These are phyloP conservation scores for Pagetopsis macropterus DNA, from an alignment of 2,797 vertebrate species.

Conservation along the genomic window DNA sequence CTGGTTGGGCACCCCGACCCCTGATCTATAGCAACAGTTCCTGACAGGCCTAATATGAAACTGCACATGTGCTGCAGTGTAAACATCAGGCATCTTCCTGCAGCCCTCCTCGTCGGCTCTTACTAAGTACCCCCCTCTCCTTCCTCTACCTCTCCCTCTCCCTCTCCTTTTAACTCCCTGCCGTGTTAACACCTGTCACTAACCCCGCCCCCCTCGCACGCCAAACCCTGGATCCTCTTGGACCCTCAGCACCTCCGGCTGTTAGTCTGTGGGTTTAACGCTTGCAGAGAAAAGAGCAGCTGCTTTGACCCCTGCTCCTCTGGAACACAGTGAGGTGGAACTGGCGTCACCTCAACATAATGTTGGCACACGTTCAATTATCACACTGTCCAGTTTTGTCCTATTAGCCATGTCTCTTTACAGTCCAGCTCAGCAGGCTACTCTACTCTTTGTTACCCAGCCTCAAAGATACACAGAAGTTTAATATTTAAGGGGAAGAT, in stretches of 20 bases:
- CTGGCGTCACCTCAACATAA: slow-evolving; percentile 2
- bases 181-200: slow-evolving; percentile 64
- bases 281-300: slow-evolving; percentile 15
- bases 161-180: slow-evolving; percentile 43
- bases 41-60: slow-evolving; percentile 44
- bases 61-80: slow-evolving; percentile 27
- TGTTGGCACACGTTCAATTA: slow-evolving; percentile 17
- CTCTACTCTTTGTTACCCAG: background rate
- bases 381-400: background rate
- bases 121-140: slow-evolving; percentile 44
- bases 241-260: slow-evolving; percentile 26
- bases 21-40: slow-evolving; percentile 32
- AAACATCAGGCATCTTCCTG: slow-evolving; percentile 51
- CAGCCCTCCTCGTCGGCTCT: slow-evolving; percentile 68
- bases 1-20: no score
- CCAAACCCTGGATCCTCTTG: slow-evolving; percentile 28
- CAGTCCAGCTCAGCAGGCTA: background rate
- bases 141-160: background rate
- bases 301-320: slow-evolving; percentile 40
- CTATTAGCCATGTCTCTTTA: background rate
- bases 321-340: slow-evolving; percentile 19
- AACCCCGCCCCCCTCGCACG: slow-evolving; percentile 51
- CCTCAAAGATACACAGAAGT: background rate
- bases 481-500: background rate
- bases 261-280: slow-evolving; percentile 37